phyloP scores from a whole-genome alignment of 2,113 vertebrate species.

The Helogale parvula region DNA sequence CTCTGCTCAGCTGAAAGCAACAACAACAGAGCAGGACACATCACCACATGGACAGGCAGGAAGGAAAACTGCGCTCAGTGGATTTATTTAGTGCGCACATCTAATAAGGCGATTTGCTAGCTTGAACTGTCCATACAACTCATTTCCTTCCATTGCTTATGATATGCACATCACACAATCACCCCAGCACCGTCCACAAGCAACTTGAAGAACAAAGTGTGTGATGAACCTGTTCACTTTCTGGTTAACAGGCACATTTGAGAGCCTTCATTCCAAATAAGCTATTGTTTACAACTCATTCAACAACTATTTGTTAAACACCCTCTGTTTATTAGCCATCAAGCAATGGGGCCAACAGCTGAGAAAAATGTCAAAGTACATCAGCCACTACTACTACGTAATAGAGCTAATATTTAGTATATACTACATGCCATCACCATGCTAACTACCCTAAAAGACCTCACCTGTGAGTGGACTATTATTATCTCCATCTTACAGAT shows the following conservation, averaged over 20 bases:
- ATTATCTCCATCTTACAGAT: background rate
- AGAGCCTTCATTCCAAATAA: slow-evolving; percentile 4
- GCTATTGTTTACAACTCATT: slow-evolving; percentile 29
- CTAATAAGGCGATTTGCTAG: background rate
- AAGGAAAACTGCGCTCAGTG: background rate
- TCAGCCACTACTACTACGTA: background rate
- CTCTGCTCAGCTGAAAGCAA: background rate
- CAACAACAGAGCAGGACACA: background rate
- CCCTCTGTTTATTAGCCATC: background rate
- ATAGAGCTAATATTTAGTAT: background rate
- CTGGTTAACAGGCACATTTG: slow-evolving; percentile 1
- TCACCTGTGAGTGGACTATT: background rate
- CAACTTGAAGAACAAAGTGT: background rate
- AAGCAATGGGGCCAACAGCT: background rate
- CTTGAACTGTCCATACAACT: background rate
- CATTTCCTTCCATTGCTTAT: background rate
- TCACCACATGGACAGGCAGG: background rate
- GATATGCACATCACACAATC: background rate
- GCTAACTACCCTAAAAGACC: background rate
- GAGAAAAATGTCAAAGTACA: background rate
- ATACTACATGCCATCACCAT: background rate
- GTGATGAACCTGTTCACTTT: slow-evolving; percentile 3
- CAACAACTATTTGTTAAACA: slow-evolving; percentile 11
- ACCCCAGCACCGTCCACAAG: background rate
- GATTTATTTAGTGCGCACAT: background rate